phyloP scores from a whole-genome alignment of 2,113 vertebrate species.

The Tyto alba region DNA sequence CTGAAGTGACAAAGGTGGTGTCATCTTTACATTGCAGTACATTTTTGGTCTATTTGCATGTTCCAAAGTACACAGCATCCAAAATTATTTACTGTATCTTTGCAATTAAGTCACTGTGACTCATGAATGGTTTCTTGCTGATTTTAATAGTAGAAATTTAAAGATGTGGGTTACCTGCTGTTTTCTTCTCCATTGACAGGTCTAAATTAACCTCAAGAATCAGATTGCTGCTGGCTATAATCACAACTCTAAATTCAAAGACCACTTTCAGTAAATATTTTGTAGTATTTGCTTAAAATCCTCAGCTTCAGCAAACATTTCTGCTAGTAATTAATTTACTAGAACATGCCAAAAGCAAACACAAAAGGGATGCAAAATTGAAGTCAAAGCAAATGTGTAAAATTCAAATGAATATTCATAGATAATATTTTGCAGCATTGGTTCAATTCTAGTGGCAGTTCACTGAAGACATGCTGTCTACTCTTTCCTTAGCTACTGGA shows the following conservation, averaged over 20 bases:
- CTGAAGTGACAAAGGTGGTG: neutral
- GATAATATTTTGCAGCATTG: neutral
- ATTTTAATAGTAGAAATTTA: neutral
- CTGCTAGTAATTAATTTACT: constrained; percentile 2
- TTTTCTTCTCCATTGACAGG: neutral
- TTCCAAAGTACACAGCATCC: neutral
- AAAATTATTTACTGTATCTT: neutral
- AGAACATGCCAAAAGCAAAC: neutral
- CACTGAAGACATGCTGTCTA: neutral
- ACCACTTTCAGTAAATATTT: neutral
- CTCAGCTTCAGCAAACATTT: neutral
- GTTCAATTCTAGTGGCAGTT: neutral
- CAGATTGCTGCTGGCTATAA: neutral
- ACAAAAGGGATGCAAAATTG: neutral
- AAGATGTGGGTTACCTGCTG: neutral
- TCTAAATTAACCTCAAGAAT: constrained; percentile 1
- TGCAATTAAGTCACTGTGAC: neutral
- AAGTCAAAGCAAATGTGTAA: neutral
- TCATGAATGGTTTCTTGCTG: neutral
- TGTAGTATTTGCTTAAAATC: neutral
- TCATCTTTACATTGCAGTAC: neutral
- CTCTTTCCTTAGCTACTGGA: neutral
- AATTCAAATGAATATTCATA: neutral
- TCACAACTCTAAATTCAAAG: neutral
- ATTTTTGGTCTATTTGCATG: neutral